A percentile compares a stretch with the other conserved stretches of the same genome.
phyloP scores from a whole-genome alignment of 2,113 vertebrate genomes.

The Felis catus region DNA sequence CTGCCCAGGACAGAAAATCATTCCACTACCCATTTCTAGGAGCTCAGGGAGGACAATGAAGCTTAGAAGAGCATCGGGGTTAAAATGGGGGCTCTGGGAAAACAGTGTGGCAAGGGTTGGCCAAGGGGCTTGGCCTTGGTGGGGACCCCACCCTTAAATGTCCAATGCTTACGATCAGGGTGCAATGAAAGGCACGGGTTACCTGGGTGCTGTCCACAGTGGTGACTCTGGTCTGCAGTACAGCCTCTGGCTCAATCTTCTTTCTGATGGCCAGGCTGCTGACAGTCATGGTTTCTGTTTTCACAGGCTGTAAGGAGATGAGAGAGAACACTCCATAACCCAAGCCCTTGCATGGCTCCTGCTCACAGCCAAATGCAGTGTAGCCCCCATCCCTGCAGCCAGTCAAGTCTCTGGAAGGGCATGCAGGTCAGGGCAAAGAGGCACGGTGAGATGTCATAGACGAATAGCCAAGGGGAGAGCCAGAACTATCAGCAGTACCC shows the following conservation, averaged over 20 bases:
- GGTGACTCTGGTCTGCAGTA: conserved; percentile 64
- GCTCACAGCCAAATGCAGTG: not conserved
- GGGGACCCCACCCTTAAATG: not conserved
- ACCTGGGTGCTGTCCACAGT: conserved; percentile 77
- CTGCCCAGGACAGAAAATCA: not conserved
- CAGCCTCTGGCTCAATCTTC: conserved; percentile 81
- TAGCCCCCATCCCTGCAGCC: not conserved
- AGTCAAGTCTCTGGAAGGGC: not conserved
- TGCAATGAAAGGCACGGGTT: not conserved
- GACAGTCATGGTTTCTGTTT: conserved; percentile 64
- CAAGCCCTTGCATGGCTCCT: not conserved
- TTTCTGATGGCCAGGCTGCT: conserved; percentile 73
- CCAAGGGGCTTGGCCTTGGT: not conserved
- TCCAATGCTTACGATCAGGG: not conserved
- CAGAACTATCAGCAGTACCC: not conserved
- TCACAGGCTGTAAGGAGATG: conserved; percentile 63
- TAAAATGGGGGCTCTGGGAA: not conserved
- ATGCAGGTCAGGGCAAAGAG: not conserved
- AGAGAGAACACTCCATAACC: not conserved
- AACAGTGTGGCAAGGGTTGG: not conserved
- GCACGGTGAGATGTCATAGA: not conserved
- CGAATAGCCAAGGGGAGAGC: not conserved
- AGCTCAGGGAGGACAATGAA: not conserved
- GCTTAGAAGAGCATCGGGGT: not conserved
- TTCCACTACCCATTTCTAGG: not conserved